phyloP scores from a whole-genome alignment of 2,113 vertebrate species.

The Damaliscus lunatus region DNA sequence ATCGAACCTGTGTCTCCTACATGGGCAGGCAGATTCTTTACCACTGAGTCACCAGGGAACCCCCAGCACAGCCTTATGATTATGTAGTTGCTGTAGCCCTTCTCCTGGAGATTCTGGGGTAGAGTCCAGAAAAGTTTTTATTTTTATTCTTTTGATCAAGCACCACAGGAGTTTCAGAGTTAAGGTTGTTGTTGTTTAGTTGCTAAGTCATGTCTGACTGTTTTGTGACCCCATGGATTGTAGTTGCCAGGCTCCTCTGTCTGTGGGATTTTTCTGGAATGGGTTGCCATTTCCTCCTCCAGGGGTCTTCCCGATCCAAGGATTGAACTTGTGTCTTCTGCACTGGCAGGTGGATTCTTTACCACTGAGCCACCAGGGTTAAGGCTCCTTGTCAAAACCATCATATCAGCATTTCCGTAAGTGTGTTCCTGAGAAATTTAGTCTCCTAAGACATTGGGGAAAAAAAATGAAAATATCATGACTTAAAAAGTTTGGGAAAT shows the following conservation, averaged over 20 bases:
- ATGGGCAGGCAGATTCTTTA: not conserved
- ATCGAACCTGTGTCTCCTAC: not conserved
- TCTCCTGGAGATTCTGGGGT: not conserved
- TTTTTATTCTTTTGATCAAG: not conserved
- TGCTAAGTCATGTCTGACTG: not conserved
- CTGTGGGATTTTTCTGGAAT: not conserved
- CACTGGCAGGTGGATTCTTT: not conserved
- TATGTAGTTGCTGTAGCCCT: not conserved
- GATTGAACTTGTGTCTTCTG: not conserved
- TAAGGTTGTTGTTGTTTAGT: not conserved
- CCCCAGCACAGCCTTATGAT: not conserved
- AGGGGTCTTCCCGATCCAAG: not conserved
- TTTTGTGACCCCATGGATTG: not conserved
- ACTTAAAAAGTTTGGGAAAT: not conserved
- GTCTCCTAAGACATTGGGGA: not conserved
- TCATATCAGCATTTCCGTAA: not conserved
- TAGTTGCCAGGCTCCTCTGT: not conserved
- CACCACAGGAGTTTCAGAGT: not conserved
- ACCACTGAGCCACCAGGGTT: not conserved
- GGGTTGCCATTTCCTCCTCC: not conserved
- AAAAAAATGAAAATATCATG: not conserved
- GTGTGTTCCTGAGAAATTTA: not conserved
- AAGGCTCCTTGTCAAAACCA: not conserved
- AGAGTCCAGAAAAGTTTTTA: not conserved
- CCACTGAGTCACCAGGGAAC: not conserved